Evolutionary conservation across 1,140 invertebrate genomes (phyloP).

Genomic region (Xylocopa sonorina): DNA sequence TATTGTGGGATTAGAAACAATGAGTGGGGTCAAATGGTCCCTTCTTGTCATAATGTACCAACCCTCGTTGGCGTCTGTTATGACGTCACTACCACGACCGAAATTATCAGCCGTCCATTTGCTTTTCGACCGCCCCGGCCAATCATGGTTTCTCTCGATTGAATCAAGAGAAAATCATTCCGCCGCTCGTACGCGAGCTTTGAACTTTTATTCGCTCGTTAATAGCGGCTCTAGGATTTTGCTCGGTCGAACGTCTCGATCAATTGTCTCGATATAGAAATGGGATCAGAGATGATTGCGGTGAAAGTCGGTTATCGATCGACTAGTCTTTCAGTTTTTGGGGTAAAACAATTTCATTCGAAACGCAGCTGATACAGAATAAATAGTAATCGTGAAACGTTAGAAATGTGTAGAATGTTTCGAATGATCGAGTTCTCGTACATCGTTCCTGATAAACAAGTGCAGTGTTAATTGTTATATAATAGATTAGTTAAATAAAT

Average conservation of each 20-base stretch:
- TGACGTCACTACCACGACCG: slow-evolving; percentile 71
- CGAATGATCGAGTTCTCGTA: too few species aligned
- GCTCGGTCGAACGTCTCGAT: background rate
- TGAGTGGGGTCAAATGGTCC: slow-evolving; percentile 79
- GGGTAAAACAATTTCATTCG: too few species aligned
- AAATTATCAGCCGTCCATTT: slow-evolving; percentile 71
- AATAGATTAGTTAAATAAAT: too few species aligned
- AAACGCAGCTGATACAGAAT: too few species aligned
- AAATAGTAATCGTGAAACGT: too few species aligned
- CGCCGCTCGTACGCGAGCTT: background rate
- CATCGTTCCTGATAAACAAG: too few species aligned
- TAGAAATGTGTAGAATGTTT: too few species aligned
- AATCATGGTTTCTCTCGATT: slow-evolving; percentile 9
- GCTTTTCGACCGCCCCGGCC: slow-evolving; percentile 5
- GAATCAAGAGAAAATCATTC: slow-evolving; percentile 13
- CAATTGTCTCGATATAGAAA: background rate
- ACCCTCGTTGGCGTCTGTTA: slow-evolving; percentile 67
- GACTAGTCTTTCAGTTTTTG: too few species aligned
- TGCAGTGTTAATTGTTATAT: too few species aligned
- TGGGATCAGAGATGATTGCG: too few species aligned
- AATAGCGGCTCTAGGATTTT: background rate
- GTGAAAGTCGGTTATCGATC: too few species aligned
- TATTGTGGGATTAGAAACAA: slow-evolving; percentile 82
- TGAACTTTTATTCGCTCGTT: background rate
- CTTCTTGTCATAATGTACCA: slow-evolving; percentile 73